Evolutionary conservation across 2,797 vertebrate species (phyloP), one percentile per base, ranked within the genome.

Genomic region (Helicolenus hilgendorfi): DNA sequence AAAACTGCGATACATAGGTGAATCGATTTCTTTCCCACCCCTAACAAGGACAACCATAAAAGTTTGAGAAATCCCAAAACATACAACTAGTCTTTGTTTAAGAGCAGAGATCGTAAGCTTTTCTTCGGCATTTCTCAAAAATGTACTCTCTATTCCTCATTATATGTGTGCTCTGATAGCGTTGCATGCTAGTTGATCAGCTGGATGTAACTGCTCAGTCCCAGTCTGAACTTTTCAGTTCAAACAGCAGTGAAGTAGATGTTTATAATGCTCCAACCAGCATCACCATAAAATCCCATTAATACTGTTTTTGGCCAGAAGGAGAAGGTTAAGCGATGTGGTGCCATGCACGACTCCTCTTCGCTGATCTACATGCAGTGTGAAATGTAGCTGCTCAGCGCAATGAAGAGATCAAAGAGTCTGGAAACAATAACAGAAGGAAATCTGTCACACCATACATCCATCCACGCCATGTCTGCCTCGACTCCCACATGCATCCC

Each of bases 381-480:
- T 38, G 33, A 86, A 81, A 79, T 77, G 58, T 24, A 77, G 86
- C 73, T 35, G 45, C 74, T 86, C 24, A 69, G 76, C 67, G 84
- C 76, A 78, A 81, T 87, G 85, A 70, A 81, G 79, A 83, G 88
- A 93, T 91, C 79, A 94, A 92, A 93, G 59, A 64, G 85, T 83
- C 38, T 85, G 64, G 77, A 90, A 79, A 90, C 89, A 88, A 92
- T 88, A 89, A 79, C 86, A 93, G 79, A 75, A 95, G 77, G 77
- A 64, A 62, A 71, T 87, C 85, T 89, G 85, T 91, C 87, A 89
- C 86, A 83, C 59, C 71, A 78, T 76, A 24, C 75, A 90, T 80
- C 6, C 87, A 84, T 79, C 73, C 68, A 84, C 41, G 81, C 69
- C 22, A 55, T 14, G 72, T 77, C 72, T 76, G 85, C 79, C 53